These are phyloP conservation scores for Hyppa rectilinea DNA, from an alignment of 2,888 invertebrate species.

Conservation along the genomic window DNA sequence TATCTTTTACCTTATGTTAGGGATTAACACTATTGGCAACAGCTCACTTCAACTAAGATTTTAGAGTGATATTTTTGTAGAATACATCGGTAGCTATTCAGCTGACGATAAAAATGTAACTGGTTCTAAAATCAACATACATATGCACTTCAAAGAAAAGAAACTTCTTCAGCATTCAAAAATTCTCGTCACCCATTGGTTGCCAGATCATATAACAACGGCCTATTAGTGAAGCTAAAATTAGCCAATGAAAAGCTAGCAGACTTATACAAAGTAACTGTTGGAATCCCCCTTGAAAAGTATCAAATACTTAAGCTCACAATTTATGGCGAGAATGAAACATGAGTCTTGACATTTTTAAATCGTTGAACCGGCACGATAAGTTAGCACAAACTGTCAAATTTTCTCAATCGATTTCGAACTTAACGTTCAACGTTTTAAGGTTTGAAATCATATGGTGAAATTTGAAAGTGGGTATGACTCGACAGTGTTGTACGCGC, in stretches of 20 bases:
- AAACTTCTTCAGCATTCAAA: slow-evolving; percentile 19
- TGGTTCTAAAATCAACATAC: slow-evolving; percentile 11
- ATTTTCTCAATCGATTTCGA: no score
- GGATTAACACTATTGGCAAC: no score
- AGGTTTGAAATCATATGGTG: no score
- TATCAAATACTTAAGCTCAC: slow-evolving; percentile 66
- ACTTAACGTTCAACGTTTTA: no score
- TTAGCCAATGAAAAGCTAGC: slow-evolving; percentile 47
- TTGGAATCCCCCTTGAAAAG: slow-evolving; percentile 58
- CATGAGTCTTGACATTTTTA: slow-evolving; percentile 57
- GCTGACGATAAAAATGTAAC: slow-evolving; percentile 4
- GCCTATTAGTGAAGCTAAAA: slow-evolving; percentile 61
- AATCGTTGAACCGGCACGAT: slow-evolving; percentile 56
- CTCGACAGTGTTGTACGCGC: no score
- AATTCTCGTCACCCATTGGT: slow-evolving; percentile 44
- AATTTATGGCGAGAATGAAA: slow-evolving; percentile 65
- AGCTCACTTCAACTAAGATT: no score
- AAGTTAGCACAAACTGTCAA: no score
- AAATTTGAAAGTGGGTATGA: no score
- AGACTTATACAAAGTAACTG: slow-evolving; percentile 49
- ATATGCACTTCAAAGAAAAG: slow-evolving; percentile 9
- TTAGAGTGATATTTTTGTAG: no score
- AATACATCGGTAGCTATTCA: no score
- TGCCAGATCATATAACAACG: slow-evolving; percentile 52
- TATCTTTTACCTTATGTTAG: no score